phyloP scores from a whole-genome alignment of 2,797 vertebrate genomes.

The Varecia variegata region DNA sequence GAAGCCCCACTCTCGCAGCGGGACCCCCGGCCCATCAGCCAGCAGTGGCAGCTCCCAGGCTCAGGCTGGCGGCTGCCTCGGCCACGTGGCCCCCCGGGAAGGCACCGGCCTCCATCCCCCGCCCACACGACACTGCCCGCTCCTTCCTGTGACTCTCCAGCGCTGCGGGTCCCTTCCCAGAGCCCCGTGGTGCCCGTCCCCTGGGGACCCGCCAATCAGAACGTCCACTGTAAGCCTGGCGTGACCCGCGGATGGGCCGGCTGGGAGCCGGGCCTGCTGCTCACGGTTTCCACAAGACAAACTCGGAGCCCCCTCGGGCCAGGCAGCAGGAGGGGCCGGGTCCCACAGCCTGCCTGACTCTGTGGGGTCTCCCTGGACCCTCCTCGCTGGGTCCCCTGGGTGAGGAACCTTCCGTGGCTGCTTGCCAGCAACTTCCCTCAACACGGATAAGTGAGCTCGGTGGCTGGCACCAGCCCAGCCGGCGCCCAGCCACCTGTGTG shows the following conservation, averaged over 20 bases:
- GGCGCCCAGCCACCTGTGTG: not conserved
- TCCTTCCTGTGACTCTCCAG: not conserved
- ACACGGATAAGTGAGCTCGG: not conserved
- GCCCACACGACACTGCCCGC: rapidly evolving
- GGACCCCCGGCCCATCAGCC: not conserved
- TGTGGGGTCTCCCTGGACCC: not conserved
- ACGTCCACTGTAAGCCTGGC: slow-evolving; percentile 72
- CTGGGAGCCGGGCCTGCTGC: slow-evolving; percentile 57
- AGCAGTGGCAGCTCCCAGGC: not conserved
- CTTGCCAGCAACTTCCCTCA: not conserved
- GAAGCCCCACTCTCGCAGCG: rapidly evolving
- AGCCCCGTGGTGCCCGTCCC: not conserved
- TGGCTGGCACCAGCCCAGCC: rapidly evolving
- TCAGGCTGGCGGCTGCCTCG: rapidly evolving
- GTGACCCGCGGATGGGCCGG: slow-evolving; percentile 82
- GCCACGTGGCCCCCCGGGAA: not conserved
- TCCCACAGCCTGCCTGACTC: not conserved
- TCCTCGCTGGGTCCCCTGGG: not conserved
- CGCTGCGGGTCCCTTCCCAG: not conserved
- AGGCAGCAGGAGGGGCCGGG: not conserved
- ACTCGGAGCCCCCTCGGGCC: slow-evolving; percentile 23
- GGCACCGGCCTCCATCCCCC: not conserved
- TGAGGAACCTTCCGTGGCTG: not conserved
- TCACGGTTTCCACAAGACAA: slow-evolving; percentile 88
- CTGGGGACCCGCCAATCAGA: slow-evolving; percentile 72